These are phyloP conservation scores for Bos taurus DNA, from an alignment of 2,113 vertebrate species.

Conservation along the genomic window ARS-UCD2.0 NC_037329.1:40717001-40717500, in stretches of 20 bases:
- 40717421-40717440: neutral
- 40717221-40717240: neutral
- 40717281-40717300: neutral
- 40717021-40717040: neutral
- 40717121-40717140: neutral
- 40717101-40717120: neutral
- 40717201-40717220: neutral
- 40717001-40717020: neutral
- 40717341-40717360: rapidly evolving
- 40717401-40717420: neutral
- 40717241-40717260: neutral
- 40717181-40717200: neutral
- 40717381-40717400: neutral
- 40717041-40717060: neutral
- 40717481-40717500: neutral
- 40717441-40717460: neutral
- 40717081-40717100: neutral
- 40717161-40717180: neutral
- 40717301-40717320: neutral
- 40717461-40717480: neutral
- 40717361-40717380: neutral
- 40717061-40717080: neutral
- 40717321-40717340: neutral
- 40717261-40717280: neutral
- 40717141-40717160: neutral